phyloP scores from a whole-genome alignment of 2,113 vertebrate genomes.

The Osmerus mordax region DNA sequence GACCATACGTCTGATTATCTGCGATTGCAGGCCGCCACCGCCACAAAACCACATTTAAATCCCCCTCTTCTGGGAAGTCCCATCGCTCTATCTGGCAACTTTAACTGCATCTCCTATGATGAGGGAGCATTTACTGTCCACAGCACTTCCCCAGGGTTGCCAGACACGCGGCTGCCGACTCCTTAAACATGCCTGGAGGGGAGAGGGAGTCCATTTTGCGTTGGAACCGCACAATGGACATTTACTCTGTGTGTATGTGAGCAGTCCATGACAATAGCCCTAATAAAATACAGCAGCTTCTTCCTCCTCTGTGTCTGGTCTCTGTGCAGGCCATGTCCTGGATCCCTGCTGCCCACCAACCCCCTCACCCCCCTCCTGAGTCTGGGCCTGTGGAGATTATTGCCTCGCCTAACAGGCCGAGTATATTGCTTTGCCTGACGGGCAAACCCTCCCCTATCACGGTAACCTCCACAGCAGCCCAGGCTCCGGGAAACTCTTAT shows the following conservation, averaged over 20 bases:
- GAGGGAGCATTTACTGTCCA: neutral
- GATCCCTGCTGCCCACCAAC: neutral
- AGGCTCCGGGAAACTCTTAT: slow-evolving; percentile 21
- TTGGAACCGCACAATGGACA: neutral
- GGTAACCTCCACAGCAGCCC: slow-evolving; percentile 20
- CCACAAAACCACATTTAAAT: neutral
- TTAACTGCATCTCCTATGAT: neutral
- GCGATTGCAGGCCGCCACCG: neutral
- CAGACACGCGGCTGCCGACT: neutral
- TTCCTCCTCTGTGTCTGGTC: neutral
- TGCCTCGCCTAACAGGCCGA: slow-evolving; percentile 33
- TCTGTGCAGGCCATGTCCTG: neutral
- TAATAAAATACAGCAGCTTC: slow-evolving; percentile 2
- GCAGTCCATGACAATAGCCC: slow-evolving; percentile 1
- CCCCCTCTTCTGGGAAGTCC: slow-evolving; percentile 8
- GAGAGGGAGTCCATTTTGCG: neutral
- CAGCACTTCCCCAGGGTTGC: neutral
- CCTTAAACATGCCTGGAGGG: slow-evolving; percentile 6
- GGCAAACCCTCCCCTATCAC: slow-evolving; percentile 22
- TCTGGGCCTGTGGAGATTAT: slow-evolving; percentile 34
- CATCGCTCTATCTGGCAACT: slow-evolving; percentile 5
- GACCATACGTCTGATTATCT: slow-evolving; percentile 5
- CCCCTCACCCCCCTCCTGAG: slow-evolving; percentile 8
- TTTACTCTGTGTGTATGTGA: neutral
- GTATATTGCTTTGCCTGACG: slow-evolving; percentile 51